Conservation (phyloP, 2,888 invertebrate genomes). For the Drosophila bunnanda region DNA sequence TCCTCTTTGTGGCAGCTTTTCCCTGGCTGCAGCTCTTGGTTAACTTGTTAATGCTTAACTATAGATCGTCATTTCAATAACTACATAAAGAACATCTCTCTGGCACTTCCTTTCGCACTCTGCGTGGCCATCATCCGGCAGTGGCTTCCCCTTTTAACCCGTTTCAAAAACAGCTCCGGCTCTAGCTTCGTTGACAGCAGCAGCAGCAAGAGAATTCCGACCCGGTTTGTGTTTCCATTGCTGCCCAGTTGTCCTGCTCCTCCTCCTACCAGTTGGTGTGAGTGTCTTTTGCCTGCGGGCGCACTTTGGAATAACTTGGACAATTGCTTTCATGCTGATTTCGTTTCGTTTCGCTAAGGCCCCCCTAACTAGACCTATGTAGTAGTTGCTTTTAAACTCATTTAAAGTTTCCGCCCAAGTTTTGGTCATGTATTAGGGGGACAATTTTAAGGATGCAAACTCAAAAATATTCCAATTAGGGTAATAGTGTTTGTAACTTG, state of each 20-base stretch:
- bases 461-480: constrained; percentile 65
- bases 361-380: constrained; percentile 15
- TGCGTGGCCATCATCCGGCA: constrained; percentile 26
- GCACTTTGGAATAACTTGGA: constrained; percentile 57
- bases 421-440: constrained; percentile 57
- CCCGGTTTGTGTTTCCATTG: constrained; percentile 14
- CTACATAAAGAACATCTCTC: constrained; percentile 30
- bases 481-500: constrained; percentile 48
- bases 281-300: constrained; percentile 46
- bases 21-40: constrained; percentile 2
- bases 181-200: constrained; percentile 35
- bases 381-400: constrained; percentile 33
- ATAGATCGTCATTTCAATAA: constrained; percentile 23
- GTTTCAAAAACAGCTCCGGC: constrained; percentile 54
- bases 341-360: constrained; percentile 51
- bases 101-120: constrained; percentile 21
- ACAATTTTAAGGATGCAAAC: constrained; percentile 46
- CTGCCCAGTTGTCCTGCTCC: constrained; percentile 10
- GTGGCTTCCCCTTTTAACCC: constrained; percentile 41
- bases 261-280: constrained; percentile 11
- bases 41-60: constrained; percentile 37
- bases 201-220: constrained; percentile 36
- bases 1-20: background rate
- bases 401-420: constrained; percentile 45
- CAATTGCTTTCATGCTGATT: constrained; percentile 72